These are phyloP conservation scores for Drosophila arizonae DNA, from an alignment of 1,140 invertebrate genomes.

Conservation along the genomic window DNA sequence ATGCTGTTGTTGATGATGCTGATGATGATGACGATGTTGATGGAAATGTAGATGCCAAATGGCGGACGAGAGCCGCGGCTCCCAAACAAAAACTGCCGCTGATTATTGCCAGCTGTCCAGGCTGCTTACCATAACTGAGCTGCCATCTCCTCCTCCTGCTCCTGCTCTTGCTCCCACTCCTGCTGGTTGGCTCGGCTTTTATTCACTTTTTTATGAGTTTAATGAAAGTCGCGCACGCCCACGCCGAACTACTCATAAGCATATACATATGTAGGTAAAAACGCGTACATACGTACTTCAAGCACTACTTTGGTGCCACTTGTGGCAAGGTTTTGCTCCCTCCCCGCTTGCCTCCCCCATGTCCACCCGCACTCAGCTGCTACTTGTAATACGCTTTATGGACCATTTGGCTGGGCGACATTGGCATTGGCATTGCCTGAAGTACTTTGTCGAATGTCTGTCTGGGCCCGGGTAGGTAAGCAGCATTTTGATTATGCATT, in stretches of 20 bases:
- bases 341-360: not conserved
- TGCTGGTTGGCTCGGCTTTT: conserved; percentile 32
- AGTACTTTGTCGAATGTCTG: not conserved
- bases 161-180: not conserved
- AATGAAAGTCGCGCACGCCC: conserved; percentile 51
- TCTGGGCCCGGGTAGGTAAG: conserved; percentile 1
- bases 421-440: conserved; percentile 9
- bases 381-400: conserved; percentile 25
- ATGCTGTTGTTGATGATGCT: conserved; percentile 73
- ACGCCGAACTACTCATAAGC: conserved; percentile 26
- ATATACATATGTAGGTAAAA: conserved; percentile 6
- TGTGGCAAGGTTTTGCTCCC: not conserved
- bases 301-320: conserved; percentile 13
- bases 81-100: conserved; percentile 39
- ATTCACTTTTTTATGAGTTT: conserved; percentile 61
- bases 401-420: conserved; percentile 36
- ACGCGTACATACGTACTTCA: not conserved
- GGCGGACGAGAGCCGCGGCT: conserved; percentile 38
- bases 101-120: conserved; percentile 25
- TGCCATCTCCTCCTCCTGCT: not conserved
- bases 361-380: not conserved
- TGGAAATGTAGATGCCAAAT: conserved; percentile 76
- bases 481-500: conserved; percentile 25
- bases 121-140: not conserved
- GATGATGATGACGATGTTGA: conserved; percentile 56